Evolutionary conservation across 92 coral and sea anemone species (phyloP).

Genomic region (Bergia puertoricense): DNA sequence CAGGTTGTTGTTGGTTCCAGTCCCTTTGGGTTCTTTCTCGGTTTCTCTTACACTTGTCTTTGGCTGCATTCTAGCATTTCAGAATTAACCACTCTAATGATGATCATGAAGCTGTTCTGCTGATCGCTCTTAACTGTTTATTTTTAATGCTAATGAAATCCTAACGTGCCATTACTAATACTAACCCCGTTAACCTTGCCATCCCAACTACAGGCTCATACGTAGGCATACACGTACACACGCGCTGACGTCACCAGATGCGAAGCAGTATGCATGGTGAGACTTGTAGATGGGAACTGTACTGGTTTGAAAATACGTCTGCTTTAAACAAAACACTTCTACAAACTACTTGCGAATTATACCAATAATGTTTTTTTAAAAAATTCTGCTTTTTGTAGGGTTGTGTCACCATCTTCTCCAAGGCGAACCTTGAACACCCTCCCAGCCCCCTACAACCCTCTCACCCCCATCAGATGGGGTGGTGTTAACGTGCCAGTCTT

Average conservation of each 20-base stretch:
- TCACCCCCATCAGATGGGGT: slow-evolving; percentile 37
- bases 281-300: neutral
- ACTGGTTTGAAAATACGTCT: neutral
- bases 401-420: slow-evolving; percentile 22
- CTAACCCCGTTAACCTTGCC: neutral
- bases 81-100: too few species aligned
- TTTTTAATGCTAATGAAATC: neutral
- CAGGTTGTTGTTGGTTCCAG: too few species aligned
- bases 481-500: slow-evolving; percentile 23
- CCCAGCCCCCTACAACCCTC: slow-evolving; percentile 35
- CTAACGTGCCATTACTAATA: neutral
- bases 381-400: neutral
- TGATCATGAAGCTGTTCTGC: neutral
- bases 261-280: slow-evolving; percentile 14
- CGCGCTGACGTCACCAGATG: slow-evolving; percentile 15
- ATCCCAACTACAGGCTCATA: slow-evolving; percentile 2
- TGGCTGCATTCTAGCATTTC: too few species aligned
- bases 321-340: slow-evolving; percentile 1
- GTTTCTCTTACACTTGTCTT: too few species aligned
- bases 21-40: too few species aligned
- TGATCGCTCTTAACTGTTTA: neutral
- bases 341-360: neutral
- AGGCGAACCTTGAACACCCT: neutral
- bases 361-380: too few species aligned
- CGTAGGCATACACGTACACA: slow-evolving; percentile 5